These are phyloP conservation scores for Spodoptera exigua DNA, from an alignment of 2,888 invertebrate species.

Conservation along the genomic window DNA sequence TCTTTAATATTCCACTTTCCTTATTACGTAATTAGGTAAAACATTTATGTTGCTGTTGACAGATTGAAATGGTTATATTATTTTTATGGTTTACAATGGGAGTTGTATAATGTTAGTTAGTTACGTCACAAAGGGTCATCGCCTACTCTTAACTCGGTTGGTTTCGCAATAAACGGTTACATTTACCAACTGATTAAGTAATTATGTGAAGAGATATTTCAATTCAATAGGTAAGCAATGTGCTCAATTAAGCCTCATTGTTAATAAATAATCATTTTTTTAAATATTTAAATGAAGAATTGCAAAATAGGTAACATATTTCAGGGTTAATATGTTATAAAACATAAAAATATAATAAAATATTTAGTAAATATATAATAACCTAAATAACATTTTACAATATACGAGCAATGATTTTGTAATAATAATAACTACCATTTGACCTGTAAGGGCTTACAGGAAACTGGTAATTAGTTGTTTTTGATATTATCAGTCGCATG, in stretches of 20 bases:
- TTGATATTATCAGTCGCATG: constrained; percentile 39
- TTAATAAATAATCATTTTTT: constrained; percentile 1
- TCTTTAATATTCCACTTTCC: constrained; percentile 9
- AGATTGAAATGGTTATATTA: constrained; percentile 29
- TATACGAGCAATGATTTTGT: not conserved
- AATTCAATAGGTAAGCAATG: constrained; percentile 8
- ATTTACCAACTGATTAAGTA: constrained; percentile 43
- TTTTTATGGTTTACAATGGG: constrained; percentile 47
- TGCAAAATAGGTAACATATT: no score
- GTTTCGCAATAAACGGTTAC: constrained; percentile 41
- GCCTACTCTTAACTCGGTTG: constrained; percentile 38
- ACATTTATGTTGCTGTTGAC: constrained; percentile 20
- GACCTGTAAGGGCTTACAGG: constrained; percentile 16
- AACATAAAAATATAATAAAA: no score
- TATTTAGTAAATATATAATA: no score
- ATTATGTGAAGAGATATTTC: constrained; percentile 40
- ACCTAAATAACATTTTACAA: no score
- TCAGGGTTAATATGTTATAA: no score
- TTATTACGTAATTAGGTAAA: constrained; percentile 14
- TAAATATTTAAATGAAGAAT: no score
- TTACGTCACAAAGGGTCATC: constrained; percentile 57
- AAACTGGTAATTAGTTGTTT: constrained; percentile 12
- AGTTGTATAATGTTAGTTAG: constrained; percentile 48
- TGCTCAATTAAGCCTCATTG: constrained; percentile 10
- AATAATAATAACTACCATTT: constrained; percentile 3